A percentile compares a stretch with the other conserved stretches of the same genome.
Evolutionary conservation across 2,888 invertebrate species (phyloP).

Genomic region (Acrocyrtus sp.): DNA sequence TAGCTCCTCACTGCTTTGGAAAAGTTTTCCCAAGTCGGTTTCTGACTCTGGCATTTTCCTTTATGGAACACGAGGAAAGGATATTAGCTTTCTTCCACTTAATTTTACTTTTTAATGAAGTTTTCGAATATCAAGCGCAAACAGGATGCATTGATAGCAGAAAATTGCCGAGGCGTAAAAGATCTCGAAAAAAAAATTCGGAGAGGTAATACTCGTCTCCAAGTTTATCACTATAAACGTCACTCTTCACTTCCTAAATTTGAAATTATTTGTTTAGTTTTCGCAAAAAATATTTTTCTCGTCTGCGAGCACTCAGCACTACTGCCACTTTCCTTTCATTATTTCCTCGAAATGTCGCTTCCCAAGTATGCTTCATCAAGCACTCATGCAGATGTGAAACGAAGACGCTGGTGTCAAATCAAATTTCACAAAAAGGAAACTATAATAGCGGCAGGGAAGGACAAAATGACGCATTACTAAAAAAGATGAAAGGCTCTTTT

Average conservation of each 20-base stretch:
- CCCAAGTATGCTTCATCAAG: conserved; percentile 1
- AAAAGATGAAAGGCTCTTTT: conserved; percentile 5
- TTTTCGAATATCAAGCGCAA: not conserved
- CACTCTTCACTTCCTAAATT: too few species aligned
- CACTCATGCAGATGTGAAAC: not conserved
- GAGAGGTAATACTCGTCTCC: not conserved
- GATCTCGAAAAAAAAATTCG: not conserved
- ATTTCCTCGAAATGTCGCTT: too few species aligned
- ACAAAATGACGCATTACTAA: too few species aligned
- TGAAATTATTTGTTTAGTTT: too few species aligned
- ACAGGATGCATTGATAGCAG: not conserved
- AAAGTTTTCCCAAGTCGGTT: conserved; percentile 53
- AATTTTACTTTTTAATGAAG: conserved; percentile 45
- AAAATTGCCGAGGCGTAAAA: not conserved
- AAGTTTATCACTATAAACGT: conserved; percentile 8
- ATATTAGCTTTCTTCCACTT: conserved; percentile 29
- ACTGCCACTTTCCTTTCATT: too few species aligned
- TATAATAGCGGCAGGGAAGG: too few species aligned
- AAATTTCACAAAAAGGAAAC: conserved; percentile 30
- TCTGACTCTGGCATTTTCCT: conserved; percentile 55
- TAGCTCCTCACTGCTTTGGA: conserved; percentile 58
- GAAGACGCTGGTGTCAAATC: conserved; percentile 13
- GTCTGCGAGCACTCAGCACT: not conserved
- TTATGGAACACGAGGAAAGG: not conserved
- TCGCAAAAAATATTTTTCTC: conserved; percentile 3